These are phyloP conservation scores for Epinotia demarniana DNA, from an alignment of 2,888 invertebrate genomes.

Conservation along the genomic window DNA sequence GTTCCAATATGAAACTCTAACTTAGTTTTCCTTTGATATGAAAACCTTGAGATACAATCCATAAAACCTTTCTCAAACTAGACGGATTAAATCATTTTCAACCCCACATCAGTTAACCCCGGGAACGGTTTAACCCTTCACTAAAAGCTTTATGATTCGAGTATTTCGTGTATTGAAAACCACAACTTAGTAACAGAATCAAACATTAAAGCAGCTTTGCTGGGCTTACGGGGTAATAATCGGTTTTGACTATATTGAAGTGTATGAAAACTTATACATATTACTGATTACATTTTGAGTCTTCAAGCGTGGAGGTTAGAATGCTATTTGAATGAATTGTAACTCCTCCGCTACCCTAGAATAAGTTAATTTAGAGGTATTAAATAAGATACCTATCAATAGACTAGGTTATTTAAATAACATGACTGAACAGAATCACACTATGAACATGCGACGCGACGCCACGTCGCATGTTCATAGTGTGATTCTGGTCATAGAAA, in stretches of 20 bases:
- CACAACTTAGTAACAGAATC: not conserved
- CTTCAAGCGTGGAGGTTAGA: not conserved
- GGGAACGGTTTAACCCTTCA: constrained; percentile 24
- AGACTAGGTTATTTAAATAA: no score
- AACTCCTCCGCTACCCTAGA: no score
- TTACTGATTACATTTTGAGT: not conserved
- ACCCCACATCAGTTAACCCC: constrained; percentile 3
- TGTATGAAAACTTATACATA: not conserved
- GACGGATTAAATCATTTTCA: constrained; percentile 24
- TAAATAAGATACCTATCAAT: no score
- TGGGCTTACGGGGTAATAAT: not conserved
- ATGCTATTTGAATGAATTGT: no score
- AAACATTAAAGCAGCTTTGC: constrained; percentile 8
- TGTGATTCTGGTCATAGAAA: no score
- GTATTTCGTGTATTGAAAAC: constrained; percentile 19
- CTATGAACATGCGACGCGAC: no score
- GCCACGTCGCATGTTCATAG: no score
- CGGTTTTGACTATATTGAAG: not conserved
- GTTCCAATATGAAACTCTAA: not conserved
- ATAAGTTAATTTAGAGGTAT: no score
- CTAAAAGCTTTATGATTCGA: constrained; percentile 26
- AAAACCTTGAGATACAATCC: not conserved
- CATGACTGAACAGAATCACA: no score
- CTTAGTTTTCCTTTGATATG: not conserved
- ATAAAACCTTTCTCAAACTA: not conserved